Evolutionary conservation across 2,888 invertebrate species (phyloP).

Genomic region (Plebejus argus): DNA sequence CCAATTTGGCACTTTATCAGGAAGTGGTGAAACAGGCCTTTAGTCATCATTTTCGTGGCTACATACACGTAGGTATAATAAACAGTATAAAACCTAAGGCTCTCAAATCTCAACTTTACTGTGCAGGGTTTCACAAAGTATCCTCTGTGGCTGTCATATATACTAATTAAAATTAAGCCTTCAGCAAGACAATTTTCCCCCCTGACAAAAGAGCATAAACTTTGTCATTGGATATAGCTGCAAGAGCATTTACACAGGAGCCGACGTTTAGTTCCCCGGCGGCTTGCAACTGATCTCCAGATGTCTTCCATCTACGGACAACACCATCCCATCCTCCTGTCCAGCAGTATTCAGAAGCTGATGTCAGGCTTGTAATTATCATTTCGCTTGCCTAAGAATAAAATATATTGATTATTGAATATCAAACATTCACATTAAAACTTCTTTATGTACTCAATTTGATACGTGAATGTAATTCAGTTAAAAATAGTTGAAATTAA

Average conservation of each 20-base stretch:
- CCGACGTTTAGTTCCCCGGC: slow-evolving; percentile 65
- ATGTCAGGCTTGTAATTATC: slow-evolving; percentile 74
- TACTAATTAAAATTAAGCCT: slow-evolving; percentile 37
- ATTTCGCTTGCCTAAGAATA: slow-evolving; percentile 67
- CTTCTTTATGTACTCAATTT: too few relatives aligned
- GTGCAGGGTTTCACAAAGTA: not conserved
- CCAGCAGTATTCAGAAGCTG: slow-evolving; percentile 69
- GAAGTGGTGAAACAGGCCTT: too few relatives aligned
- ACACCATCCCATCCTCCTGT: slow-evolving; percentile 81
- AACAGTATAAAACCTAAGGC: too few relatives aligned
- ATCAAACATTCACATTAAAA: too few relatives aligned
- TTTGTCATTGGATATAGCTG: slow-evolving; percentile 46
- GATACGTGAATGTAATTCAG: too few relatives aligned
- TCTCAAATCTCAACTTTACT: too few relatives aligned
- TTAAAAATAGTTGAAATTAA: too few relatives aligned
- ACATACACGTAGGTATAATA: too few relatives aligned
- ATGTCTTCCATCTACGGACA: slow-evolving; percentile 67
- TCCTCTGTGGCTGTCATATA: not conserved
- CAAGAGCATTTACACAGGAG: slow-evolving; percentile 64
- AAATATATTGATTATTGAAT: too few relatives aligned
- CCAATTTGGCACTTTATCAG: too few relatives aligned
- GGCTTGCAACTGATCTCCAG: slow-evolving; percentile 55
- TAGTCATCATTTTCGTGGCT: too few relatives aligned
- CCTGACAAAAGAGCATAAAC: slow-evolving; percentile 60
- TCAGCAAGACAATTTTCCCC: slow-evolving; percentile 55